A percentile compares a stretch with the other conserved stretches of the same genome.
phyloP scores from a whole-genome alignment of 30 jellyfish, hydroid and myxozoan species.

The Hydractinia symbiolongicarpus region DNA sequence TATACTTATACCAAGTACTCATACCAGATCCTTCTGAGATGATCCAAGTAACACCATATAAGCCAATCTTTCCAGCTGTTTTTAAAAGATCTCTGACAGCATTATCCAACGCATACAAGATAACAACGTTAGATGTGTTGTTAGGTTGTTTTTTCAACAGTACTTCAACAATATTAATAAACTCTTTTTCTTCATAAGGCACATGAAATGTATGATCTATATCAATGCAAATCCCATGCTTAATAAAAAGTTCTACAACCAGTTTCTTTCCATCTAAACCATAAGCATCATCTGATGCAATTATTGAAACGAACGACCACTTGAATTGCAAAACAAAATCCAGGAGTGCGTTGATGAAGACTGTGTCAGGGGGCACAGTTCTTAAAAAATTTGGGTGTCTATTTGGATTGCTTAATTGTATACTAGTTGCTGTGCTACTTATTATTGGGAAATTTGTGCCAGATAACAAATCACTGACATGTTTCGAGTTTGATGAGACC shows the following conservation, averaged over 20 bases:
- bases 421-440: conserved; percentile 68
- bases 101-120: not conserved
- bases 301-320: conserved; percentile 57
- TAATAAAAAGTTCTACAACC: not conserved
- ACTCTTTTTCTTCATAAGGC: not conserved
- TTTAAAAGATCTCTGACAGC: not conserved
- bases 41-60: conserved; percentile 40
- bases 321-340: conserved; percentile 27
- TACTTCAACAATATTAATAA: not conserved
- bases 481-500: not conserved
- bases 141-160: not conserved
- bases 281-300: conserved; percentile 75
- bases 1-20: conserved; percentile 17
- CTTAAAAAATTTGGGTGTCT: conserved; percentile 58
- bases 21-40: conserved; percentile 61
- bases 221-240: conserved; percentile 42
- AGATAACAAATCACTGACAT: conserved; percentile 13
- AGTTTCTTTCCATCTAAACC: conserved; percentile 69
- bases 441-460: conserved; percentile 51
- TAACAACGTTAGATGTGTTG: conserved; percentile 12
- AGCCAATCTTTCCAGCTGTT: not conserved
- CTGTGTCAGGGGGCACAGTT: conserved; percentile 70
- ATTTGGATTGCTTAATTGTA: conserved; percentile 38
- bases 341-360: conserved; percentile 33
- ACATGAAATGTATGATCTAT: conserved; percentile 46